Conservation (phyloP, 2,888 invertebrate genomes). For the Sussaba pulchella region DNA sequence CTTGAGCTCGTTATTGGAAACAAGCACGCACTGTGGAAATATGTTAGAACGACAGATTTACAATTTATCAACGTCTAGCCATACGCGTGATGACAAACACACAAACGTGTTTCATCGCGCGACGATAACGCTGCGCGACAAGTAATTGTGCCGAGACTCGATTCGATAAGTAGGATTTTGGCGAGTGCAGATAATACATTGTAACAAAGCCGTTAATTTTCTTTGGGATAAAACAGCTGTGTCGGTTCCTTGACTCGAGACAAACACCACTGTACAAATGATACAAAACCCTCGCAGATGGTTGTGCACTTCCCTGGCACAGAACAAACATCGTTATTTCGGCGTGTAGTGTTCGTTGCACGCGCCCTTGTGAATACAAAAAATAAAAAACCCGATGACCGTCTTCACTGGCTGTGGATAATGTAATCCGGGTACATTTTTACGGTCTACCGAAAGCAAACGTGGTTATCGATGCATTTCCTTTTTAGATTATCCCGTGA, state of each 20-base stretch:
- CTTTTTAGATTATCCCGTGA: not conserved
- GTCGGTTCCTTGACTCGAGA: constrained; percentile 52
- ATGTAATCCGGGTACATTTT: not conserved
- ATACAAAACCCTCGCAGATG: not conserved
- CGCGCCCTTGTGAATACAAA: constrained; percentile 7
- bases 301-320: not conserved
- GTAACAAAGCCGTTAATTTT: constrained; percentile 49
- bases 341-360: not conserved
- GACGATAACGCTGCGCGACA: constrained; percentile 47
- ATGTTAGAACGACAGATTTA: constrained; percentile 41
- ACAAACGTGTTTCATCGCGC: constrained; percentile 29
- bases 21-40: constrained; percentile 31
- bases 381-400: not conserved
- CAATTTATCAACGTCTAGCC: too few relatives aligned
- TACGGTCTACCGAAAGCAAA: not conserved
- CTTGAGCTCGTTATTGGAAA: constrained; percentile 69
- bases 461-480: constrained; percentile 12
- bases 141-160: constrained; percentile 29
- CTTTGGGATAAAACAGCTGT: constrained; percentile 56
- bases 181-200: constrained; percentile 4
- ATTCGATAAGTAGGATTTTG: constrained; percentile 38
- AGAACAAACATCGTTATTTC: not conserved
- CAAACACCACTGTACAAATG: constrained; percentile 34
- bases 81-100: constrained; percentile 23
- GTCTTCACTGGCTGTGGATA: too few relatives aligned